Evolutionary conservation across 2,888 invertebrate species (phyloP), one percentile per base, ranked within the genome.

Genomic region (Galeruca laticollis): DNA sequence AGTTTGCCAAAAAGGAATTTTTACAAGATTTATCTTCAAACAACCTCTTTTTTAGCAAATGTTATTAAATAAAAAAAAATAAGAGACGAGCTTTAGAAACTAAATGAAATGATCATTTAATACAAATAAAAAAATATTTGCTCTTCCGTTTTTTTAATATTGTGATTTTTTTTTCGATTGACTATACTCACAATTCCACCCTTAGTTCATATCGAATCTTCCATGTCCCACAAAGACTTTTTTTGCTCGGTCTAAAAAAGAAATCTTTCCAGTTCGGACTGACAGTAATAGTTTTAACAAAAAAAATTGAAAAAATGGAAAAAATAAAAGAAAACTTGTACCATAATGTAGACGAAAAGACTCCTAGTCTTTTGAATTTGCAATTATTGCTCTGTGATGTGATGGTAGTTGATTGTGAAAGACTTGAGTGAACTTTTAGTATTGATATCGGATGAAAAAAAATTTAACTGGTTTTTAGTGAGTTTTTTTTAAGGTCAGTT

Each of bases 361-460:
- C 62, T 54, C 35, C 56, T 68, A 37, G 63, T 74, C 66, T 74
- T 69, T 71, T 69, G 67, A 69, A 67, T 72, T 66, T 66, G 66
- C 66, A 71, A 70, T 72, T 73, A 69, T 72, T 68, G 66, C 72
- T 73, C 64, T 75, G 75, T 73, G 75, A 68, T 75, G 75, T 75
- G 75, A 75, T 72, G 72, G 73, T 75, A 73, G 66, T 51, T 66
- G 59, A 66, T 66, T 69, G 71, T 63, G 73, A 73, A 47, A 51
- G 49, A 65, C 57, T 59, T 57, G 35, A 59, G 57, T 59, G 66
- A 37, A 66, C 66, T 66, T 63, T 31, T 54, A 21, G 57, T 60
- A 51, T 49, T 59, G 37, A 66, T 59, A 49, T 20, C 47, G 33
- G 66, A 59, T 40, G 65, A n/a, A 18, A 40, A 40, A 49, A 31